A percentile compares a stretch with the other conserved stretches of the same genome.
Evolutionary conservation across 2,113 vertebrate genomes (phyloP).

Genomic region (Rhabdornis inornatus): DNA sequence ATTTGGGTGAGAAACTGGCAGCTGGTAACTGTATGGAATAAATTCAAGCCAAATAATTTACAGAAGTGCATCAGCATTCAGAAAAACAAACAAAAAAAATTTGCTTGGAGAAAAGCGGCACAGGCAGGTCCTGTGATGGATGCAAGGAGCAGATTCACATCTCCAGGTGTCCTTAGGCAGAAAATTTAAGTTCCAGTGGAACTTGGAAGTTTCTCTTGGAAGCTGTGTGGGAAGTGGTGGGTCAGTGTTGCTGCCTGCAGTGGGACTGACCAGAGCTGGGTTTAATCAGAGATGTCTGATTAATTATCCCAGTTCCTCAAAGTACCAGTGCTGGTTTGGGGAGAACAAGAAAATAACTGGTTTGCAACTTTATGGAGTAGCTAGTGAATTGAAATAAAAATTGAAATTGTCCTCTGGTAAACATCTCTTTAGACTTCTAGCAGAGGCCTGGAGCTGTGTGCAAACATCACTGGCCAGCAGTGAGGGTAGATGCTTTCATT

Average conservation of each 20-base stretch:
- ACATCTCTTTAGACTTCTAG: neutral
- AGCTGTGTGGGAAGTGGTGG: neutral
- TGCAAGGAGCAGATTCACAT: neutral
- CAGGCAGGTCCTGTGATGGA: neutral
- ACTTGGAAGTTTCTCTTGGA: too few species aligned
- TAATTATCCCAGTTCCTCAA: neutral
- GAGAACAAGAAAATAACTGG: neutral
- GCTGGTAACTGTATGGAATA: neutral
- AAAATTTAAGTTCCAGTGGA: neutral
- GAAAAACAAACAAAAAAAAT: neutral
- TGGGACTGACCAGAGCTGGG: neutral
- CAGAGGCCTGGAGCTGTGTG: neutral
- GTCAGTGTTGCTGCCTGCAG: neutral
- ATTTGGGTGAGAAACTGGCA: neutral
- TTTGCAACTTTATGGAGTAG: accelerated
- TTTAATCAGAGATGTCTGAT: neutral
- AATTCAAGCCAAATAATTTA: neutral
- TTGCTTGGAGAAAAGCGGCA: neutral
- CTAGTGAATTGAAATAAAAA: neutral
- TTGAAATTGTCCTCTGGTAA: neutral
- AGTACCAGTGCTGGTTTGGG: neutral
- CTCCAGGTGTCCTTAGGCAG: neutral
- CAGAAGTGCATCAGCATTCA: neutral
- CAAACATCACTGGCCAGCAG: neutral
- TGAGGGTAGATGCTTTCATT: accelerated